Base-by-base conservation (phyloP, 2,888 invertebrate species). In the Yponomeuta sedellus region DNA sequence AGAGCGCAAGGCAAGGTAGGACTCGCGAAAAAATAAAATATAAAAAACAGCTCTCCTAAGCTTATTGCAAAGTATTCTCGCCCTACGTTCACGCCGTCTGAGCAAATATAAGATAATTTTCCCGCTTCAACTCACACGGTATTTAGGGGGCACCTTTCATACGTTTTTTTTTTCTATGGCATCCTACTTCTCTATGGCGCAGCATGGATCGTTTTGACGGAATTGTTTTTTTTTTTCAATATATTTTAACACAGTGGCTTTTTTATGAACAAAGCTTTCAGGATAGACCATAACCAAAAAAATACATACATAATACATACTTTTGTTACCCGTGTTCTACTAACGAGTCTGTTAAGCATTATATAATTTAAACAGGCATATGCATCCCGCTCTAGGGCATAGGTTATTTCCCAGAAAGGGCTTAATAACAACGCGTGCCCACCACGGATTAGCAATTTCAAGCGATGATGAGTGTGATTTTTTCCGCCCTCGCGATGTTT, bases 51-150 rank as follows among this genome's bases (percentile, higher is more conserved):
- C 86, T 84, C 86, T 86, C 44, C 85, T 89, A 88, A 90, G 90
- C 90, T 91, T 90, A 91, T 91, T 91, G 90, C 90, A 90, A 89
- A 90, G 90, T 91, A 88, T 88, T 89, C 87, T 82, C 89, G 87
- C 88, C 90, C 90, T 80, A 81, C 85, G 85, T 88, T 91, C 87
- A 91, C 90, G 90, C 86, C 79, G 80, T 88, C 87, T 90, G 90
- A 86, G 84, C 90, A 91, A 91, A 91, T 91, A 91, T 91, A 91
- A 91, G 90, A 91, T 90, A 90, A 91, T 91, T 91, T 88, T 89
- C 81, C 78, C 89, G 88, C 89, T 89, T 84, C 90, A 86, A 85
- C 86, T 88, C 86, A 87, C 89, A 69, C 83, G 88, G 88, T 89
- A 89, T 89, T 91, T 89, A 89, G 89, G 89, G 88, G 89, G 85